These are phyloP conservation scores for Araneus ventricosus DNA, from an alignment of 1,140 invertebrate species.

Conservation along the genomic window DNA sequence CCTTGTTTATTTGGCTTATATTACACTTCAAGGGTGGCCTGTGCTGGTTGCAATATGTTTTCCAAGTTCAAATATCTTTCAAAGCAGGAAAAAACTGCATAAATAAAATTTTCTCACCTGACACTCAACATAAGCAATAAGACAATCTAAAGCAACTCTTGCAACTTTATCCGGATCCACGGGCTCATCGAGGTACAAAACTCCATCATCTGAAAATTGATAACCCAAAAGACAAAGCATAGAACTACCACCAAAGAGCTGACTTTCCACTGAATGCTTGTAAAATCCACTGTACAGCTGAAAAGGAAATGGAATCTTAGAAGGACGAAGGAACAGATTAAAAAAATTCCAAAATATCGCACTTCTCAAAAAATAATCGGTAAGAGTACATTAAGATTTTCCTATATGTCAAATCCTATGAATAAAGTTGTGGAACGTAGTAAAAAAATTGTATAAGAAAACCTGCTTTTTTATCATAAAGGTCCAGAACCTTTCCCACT, in stretches of 20 bases:
- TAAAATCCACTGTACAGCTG: conserved; percentile 92
- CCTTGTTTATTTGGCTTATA: too few relatives aligned
- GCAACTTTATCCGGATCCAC: conserved; percentile 90
- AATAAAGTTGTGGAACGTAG: neutral
- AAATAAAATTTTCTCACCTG: conserved; percentile 80
- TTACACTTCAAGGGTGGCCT: too few relatives aligned
- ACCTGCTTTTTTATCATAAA: too few relatives aligned
- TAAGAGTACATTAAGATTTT: neutral
- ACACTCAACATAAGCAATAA: conserved; percentile 93
- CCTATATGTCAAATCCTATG: too few relatives aligned
- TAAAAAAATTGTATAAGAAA: too few relatives aligned
- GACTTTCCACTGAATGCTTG: conserved; percentile 90
- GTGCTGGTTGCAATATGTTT: too few relatives aligned
- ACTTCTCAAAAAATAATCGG: neutral
- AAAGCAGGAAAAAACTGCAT: too few relatives aligned
- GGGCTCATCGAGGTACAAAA: conserved; percentile 84
- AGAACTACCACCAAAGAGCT: conserved; percentile 87
- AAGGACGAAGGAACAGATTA: too few relatives aligned
- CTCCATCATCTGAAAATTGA: conserved; percentile 81
- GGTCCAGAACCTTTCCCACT: too few relatives aligned
- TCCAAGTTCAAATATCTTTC: too few relatives aligned
- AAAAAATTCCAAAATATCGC: neutral
- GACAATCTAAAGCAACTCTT: conserved; percentile 89
- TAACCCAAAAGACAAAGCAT: conserved; percentile 92
- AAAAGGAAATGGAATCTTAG: conserved; percentile 77